Evolutionary conservation across 1,140 invertebrate species (phyloP), one percentile per base, ranked within the genome.

Genomic region (Drosophila saltans): DNA sequence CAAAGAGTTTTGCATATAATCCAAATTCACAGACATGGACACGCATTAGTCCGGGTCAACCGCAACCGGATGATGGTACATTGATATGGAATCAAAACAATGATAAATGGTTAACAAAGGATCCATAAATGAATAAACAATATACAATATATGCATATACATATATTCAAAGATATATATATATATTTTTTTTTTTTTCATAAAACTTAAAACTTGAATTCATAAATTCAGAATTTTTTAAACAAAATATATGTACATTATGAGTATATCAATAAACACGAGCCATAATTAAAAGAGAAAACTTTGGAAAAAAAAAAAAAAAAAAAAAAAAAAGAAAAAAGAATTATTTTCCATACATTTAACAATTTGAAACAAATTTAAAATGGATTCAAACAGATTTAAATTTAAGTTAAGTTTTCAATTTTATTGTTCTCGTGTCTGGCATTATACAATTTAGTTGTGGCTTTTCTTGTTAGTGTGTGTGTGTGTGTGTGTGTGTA

Each of bases 31-130:
- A 92, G 45, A 83, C 66, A 2, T 92, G 91, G 91, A 86, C 79
- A 0, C 41, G 48, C 16, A 61, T 92, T 2, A 67, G 56, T 0
- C 60, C 69, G 0, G 65, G 61, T 8, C 84, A 83, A 68, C 80
- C 86, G 2, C 66, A 60, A 41, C 81, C 91, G 11, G 86, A 52
- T 4, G 80, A 86, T 6, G 81, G 57, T 8, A 78, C 84, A 0
- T 65, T 92, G 2, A 16, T 88, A 8, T 92, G 91, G 91, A 91
- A 92, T 69, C 90, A 91, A 58, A 80, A 68, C 63, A 91, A 92
- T 4, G 91, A 92, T 62, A 92, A 91, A 52, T 92, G 84, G 84
- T 59, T 91, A 0, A 91, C 90, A 33, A 57, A 57, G 9, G 45
- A 24, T 2, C 45, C 45, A 52, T 52, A 52, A 26, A 10, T 21